phyloP scores from a whole-genome alignment of 1,140 invertebrate genomes.

The Diabrotica virgifera region DNA sequence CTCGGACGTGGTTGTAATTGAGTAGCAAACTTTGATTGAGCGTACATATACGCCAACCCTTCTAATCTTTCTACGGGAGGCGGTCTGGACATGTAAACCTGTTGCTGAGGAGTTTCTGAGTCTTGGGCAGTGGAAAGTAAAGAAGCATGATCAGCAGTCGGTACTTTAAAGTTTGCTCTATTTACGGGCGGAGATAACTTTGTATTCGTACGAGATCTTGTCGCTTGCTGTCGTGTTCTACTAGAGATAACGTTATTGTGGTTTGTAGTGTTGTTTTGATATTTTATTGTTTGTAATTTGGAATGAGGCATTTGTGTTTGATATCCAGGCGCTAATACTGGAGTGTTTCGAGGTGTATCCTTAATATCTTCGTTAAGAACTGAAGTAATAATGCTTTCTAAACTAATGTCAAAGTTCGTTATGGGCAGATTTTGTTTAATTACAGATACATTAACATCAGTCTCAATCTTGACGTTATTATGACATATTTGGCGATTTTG shows the following conservation, averaged over 20 bases:
- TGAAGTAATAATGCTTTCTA: constrained; percentile 89
- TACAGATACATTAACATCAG: constrained; percentile 23
- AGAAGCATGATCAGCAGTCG: constrained; percentile 23
- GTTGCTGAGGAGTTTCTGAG: constrained; percentile 34
- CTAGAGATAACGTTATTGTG: constrained; percentile 25
- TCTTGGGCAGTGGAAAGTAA: constrained; percentile 29
- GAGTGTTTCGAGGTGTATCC: constrained; percentile 31
- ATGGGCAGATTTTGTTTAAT: constrained; percentile 75
- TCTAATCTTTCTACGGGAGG: constrained; percentile 53
- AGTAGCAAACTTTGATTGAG: constrained; percentile 29
- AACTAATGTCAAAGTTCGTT: constrained; percentile 83
- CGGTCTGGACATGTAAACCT: constrained; percentile 65
- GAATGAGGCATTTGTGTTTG: neutral
- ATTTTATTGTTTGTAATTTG: neutral
- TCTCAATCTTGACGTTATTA: constrained; percentile 16
- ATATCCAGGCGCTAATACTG: constrained; percentile 26
- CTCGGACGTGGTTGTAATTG: too few relatives aligned
- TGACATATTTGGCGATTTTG: constrained; percentile 23
- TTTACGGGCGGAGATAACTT: constrained; percentile 56
- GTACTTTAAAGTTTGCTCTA: constrained; percentile 53
- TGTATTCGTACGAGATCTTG: constrained; percentile 52
- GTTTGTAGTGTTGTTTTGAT: constrained; percentile 11
- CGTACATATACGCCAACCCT: constrained; percentile 58
- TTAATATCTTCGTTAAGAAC: constrained; percentile 80
- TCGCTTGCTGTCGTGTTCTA: constrained; percentile 36